Conservation (phyloP, 2,797 vertebrate species). For the Gastrophryne carolinensis region DNA sequence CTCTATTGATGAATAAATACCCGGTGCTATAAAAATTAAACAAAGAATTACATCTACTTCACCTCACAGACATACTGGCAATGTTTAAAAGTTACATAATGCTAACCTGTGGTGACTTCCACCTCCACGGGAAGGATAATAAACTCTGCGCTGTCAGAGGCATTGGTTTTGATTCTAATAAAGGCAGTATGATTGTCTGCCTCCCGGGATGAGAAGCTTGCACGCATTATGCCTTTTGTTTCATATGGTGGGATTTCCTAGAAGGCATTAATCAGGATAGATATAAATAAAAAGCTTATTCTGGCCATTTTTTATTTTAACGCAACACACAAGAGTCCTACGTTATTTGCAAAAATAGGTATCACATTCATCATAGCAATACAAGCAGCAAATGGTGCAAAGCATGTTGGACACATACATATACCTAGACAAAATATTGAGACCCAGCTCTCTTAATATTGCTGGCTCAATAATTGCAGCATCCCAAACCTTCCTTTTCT, state of each 20-base stretch:
- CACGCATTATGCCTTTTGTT: constrained; percentile 98
- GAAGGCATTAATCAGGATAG: not conserved
- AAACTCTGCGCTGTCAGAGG: constrained; percentile 87
- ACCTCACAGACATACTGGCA: not conserved
- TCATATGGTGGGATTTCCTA: constrained; percentile 98
- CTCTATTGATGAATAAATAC: constrained; percentile 97
- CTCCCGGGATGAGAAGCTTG: constrained; percentile 96
- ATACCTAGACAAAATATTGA: no score
- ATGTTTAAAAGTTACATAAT: not conserved
- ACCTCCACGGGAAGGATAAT: constrained; percentile 98
- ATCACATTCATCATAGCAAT: no score
- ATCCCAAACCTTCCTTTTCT: no score
- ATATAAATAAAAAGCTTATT: not conserved
- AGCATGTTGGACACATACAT: no score
- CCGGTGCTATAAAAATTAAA: constrained; percentile 81
- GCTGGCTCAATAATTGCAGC: no score
- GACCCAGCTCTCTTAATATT: no score
- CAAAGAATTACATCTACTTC: constrained; percentile 32
- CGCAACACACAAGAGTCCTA: no score
- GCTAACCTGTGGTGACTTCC: constrained; percentile 94
- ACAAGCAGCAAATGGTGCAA: no score
- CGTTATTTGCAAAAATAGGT: no score
- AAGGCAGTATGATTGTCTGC: constrained; percentile 99
- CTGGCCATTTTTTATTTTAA: no score
- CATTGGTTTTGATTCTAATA: constrained; percentile 95